Evolutionary conservation across 2,113 vertebrate species (phyloP).

Genomic region (Ornithorhynchus anatinus): DNA sequence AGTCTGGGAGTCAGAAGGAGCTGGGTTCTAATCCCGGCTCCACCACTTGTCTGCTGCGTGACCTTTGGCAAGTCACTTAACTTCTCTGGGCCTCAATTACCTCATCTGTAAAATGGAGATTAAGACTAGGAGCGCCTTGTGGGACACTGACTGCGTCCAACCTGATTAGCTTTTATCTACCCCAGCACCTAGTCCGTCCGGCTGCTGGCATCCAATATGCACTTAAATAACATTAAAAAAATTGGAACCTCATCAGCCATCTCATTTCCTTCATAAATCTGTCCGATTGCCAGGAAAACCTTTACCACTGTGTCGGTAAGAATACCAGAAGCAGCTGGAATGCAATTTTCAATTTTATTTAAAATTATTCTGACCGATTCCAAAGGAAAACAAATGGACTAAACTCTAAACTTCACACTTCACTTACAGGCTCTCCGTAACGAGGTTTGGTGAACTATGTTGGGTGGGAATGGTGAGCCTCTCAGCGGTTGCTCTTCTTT

Average conservation of each 20-base stretch:
- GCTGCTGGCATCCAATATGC: too few species aligned
- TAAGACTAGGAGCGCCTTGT: too few species aligned
- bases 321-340: not conserved
- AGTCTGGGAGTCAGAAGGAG: too few species aligned
- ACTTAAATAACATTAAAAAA: not conserved
- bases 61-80: too few species aligned
- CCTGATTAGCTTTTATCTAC: too few species aligned
- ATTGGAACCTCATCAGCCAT: not conserved
- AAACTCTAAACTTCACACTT: not conserved
- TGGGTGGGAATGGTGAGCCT: conserved; percentile 67
- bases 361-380: not conserved
- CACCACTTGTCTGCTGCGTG: too few species aligned
- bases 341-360: not conserved
- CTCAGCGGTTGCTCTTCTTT: conserved; percentile 76
- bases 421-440: conserved; percentile 84
- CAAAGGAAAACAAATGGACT: not conserved
- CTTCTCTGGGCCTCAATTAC: too few species aligned
- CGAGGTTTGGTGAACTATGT: conserved; percentile 72
- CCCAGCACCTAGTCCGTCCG: too few species aligned
- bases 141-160: too few species aligned
- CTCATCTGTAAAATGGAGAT: too few species aligned
- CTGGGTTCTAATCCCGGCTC: too few species aligned
- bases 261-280: conserved; percentile 19
- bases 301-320: not conserved
- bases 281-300: not conserved